Evolutionary conservation across 2,888 invertebrate genomes (phyloP).

Genomic region (Scelioninae gen. 1): DNA sequence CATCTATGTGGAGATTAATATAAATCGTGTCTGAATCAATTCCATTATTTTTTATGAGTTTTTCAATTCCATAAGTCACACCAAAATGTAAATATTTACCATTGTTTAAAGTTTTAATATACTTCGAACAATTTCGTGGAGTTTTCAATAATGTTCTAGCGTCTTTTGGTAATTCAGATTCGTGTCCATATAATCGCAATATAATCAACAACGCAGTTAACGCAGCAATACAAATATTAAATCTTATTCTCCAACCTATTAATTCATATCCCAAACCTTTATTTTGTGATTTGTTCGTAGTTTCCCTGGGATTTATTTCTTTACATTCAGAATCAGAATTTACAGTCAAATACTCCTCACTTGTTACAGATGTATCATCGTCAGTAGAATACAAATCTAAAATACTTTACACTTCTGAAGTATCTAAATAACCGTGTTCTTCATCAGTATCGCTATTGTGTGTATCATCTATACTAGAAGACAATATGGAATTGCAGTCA

Average conservation of each 20-base stretch:
- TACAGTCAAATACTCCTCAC: not conserved
- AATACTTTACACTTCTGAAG: not conserved
- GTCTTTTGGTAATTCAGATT: conserved; percentile 21
- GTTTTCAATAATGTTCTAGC: conserved; percentile 26
- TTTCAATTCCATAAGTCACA: conserved; percentile 5
- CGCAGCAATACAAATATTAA: not conserved
- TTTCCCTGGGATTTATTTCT: not conserved
- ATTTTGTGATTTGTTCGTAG: not conserved
- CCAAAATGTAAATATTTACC: conserved; percentile 45
- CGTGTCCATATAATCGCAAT: conserved; percentile 12
- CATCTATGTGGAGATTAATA: conserved; percentile 4
- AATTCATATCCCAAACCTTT: not conserved
- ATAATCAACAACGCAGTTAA: conserved; percentile 6
- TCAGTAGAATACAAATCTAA: not conserved
- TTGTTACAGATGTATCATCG: not conserved
- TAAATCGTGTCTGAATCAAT: not conserved
- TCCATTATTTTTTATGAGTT: not conserved
- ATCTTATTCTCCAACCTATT: not conserved
- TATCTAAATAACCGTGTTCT: not conserved
- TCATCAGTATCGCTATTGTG: not conserved
- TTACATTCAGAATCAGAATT: not conserved
- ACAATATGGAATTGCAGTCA: not conserved
- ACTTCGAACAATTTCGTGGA: not conserved
- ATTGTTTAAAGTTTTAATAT: not conserved
- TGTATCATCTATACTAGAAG: not conserved